A percentile compares a stretch with the other conserved stretches of the same genome.
Evolutionary conservation across 2,888 invertebrate species (phyloP).

Genomic region (Liopterus haemorrhoidalis): DNA sequence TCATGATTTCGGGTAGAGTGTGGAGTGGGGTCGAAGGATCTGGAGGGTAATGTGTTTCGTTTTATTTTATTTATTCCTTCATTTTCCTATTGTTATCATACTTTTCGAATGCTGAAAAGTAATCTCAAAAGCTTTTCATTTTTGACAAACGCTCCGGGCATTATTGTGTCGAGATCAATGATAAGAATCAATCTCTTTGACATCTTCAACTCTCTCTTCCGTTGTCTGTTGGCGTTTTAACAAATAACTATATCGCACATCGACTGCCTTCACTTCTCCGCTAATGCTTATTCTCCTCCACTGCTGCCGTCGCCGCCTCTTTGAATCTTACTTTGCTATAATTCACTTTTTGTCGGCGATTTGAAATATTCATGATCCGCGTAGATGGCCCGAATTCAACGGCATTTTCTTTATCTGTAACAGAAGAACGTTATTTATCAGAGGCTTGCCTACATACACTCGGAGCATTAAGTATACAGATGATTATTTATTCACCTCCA

Average conservation of each 20-base stretch:
- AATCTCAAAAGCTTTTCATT: constrained; percentile 8
- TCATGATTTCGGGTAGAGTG: not conserved
- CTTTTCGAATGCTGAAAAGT: not conserved
- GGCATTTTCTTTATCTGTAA: constrained; percentile 13
- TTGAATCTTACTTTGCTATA: constrained; percentile 13
- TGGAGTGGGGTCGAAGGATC: not conserved
- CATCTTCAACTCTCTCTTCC: constrained; percentile 35
- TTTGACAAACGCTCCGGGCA: constrained; percentile 26
- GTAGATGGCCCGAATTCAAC: not conserved
- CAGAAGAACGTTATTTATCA: not conserved
- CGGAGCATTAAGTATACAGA: too few relatives aligned
- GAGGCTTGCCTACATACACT: too few relatives aligned
- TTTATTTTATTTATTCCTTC: too few relatives aligned
- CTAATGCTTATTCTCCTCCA: not conserved
- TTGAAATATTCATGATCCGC: constrained; percentile 14
- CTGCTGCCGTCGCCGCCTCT: not conserved
- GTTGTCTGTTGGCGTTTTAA: not conserved
- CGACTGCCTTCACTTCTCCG: not conserved
- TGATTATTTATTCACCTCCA: too few relatives aligned
- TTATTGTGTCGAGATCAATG: constrained; percentile 45
- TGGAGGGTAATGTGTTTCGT: too few relatives aligned
- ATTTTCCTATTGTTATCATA: constrained; percentile 9
- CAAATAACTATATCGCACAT: not conserved
- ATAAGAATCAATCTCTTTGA: constrained; percentile 44
- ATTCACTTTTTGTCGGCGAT: constrained; percentile 2